Evolutionary conservation across 1,140 invertebrate species (phyloP).

Genomic region (Drosophila nikananu): DNA sequence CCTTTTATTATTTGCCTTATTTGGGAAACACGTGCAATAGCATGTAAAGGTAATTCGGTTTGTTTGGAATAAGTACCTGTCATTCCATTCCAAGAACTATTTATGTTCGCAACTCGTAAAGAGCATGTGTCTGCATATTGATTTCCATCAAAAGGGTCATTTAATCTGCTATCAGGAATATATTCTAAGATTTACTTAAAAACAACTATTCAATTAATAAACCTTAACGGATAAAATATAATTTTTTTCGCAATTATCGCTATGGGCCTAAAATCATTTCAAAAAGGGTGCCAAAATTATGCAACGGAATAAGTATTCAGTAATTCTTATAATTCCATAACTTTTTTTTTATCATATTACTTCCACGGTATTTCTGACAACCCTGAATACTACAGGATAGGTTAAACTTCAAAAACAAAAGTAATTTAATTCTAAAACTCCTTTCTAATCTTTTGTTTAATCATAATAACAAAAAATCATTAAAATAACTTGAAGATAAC

Average conservation of each 20-base stretch:
- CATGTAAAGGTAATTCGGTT: slow-evolving; percentile 29
- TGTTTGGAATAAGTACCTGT: slow-evolving; percentile 32
- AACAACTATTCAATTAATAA: neutral
- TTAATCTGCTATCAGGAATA: neutral
- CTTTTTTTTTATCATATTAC: neutral
- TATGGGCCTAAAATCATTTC: neutral
- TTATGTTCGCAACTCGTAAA: slow-evolving; percentile 6
- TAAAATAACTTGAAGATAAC: neutral
- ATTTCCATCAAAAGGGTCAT: neutral
- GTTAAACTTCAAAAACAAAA: neutral
- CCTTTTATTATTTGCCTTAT: slow-evolving; percentile 39
- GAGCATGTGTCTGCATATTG: slow-evolving; percentile 17
- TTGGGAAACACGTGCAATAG: slow-evolving; percentile 24
- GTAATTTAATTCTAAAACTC: neutral
- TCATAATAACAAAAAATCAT: slow-evolving; percentile 14
- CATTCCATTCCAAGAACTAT: slow-evolving; percentile 5
- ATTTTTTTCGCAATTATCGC: accelerated
- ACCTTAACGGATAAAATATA: neutral
- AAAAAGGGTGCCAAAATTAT: neutral
- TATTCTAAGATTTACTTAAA: neutral
- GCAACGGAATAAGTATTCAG: too few species aligned
- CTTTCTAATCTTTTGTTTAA: slow-evolving; percentile 22
- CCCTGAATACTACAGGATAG: neutral
- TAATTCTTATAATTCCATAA: too few species aligned
- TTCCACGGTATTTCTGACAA: neutral